These are phyloP conservation scores for Propithecus coquereli DNA, from an alignment of 2,113 vertebrate species.

Conservation along the genomic window DNA sequence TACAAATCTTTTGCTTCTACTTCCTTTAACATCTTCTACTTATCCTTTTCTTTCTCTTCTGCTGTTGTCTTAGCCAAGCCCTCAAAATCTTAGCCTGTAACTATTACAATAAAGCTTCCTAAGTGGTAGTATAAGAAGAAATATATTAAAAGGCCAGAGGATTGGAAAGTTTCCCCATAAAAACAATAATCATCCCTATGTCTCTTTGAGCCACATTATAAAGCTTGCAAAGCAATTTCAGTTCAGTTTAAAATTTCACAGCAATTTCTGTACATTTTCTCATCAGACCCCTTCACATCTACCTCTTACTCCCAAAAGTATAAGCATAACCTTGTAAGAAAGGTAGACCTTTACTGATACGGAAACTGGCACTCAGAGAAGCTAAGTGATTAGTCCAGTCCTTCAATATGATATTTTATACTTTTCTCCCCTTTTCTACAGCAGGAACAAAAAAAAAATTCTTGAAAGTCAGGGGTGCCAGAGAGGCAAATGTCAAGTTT, in stretches of 20 bases:
- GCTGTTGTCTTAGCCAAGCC: not conserved
- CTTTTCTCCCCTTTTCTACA: not conserved
- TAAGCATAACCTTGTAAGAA: not conserved
- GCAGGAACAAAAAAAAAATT: not conserved
- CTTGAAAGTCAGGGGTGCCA: not conserved
- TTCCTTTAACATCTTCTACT: not conserved
- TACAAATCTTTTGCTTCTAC: not conserved
- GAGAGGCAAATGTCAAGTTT: not conserved
- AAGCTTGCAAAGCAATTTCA: constrained; percentile 10
- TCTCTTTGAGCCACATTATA: not conserved
- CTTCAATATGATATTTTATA: not conserved
- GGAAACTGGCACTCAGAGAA: not conserved
- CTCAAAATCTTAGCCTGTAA: not conserved
- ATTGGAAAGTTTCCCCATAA: not conserved
- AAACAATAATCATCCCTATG: not conserved
- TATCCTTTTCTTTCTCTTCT: not conserved
- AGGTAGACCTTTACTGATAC: not conserved
- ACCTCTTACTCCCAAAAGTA: not conserved
- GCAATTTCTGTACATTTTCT: constrained; percentile 13
- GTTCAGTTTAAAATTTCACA: constrained; percentile 29
- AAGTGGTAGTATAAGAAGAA: not conserved
- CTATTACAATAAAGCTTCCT: not conserved
- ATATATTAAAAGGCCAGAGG: not conserved
- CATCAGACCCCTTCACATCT: not conserved
- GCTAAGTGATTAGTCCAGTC: not conserved